Evolutionary conservation across 2,888 invertebrate species (phyloP).

Genomic region (Caenorhabditis sinica): DNA sequence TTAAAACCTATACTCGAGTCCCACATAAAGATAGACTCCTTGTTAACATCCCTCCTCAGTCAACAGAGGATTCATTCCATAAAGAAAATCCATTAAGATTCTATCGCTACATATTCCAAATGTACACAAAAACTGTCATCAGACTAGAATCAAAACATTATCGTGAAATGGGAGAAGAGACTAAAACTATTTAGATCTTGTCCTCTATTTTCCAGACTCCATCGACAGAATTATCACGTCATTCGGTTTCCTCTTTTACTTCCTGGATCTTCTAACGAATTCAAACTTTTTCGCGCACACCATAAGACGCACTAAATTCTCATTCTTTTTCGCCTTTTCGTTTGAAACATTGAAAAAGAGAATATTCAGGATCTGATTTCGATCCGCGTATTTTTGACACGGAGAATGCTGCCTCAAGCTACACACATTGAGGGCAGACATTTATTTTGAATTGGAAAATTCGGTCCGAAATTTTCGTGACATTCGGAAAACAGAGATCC

Average conservation of each 20-base stretch:
- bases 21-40: too few species aligned
- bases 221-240: not conserved
- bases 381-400: constrained; percentile 1
- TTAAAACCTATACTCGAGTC: too few species aligned
- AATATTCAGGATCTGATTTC: constrained; percentile 27
- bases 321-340: constrained; percentile 1
- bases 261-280: constrained; percentile 17
- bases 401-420: not conserved
- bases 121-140: not conserved
- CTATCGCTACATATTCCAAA: not conserved
- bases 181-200: not conserved
- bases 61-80: not conserved
- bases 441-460: not conserved
- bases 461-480: constrained; percentile 2
- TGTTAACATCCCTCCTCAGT: too few species aligned
- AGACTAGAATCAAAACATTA: constrained; percentile 3
- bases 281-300: constrained; percentile 7
- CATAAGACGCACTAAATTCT: constrained; percentile 20
- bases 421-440: not conserved
- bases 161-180: not conserved
- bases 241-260: not conserved
- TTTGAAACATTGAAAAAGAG: constrained; percentile 12
- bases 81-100: not conserved
- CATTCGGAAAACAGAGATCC: constrained; percentile 19
- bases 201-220: not conserved